These are phyloP conservation scores for Phymanthus crucifer DNA, from an alignment of 92 coral and sea anemone genomes.

Conservation along the genomic window DNA sequence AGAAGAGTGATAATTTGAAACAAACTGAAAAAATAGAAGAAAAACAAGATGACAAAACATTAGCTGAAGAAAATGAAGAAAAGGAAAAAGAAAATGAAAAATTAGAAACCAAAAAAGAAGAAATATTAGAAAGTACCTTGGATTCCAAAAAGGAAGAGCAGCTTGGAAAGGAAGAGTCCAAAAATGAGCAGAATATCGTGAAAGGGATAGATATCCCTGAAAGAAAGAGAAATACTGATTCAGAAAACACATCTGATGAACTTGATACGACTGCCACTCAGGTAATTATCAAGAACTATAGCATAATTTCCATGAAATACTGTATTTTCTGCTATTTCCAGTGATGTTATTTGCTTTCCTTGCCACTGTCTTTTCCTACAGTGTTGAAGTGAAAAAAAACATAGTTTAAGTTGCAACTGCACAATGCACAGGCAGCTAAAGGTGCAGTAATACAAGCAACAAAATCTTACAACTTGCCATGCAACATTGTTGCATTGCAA, in stretches of 20 bases:
- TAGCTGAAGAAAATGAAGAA: neutral
- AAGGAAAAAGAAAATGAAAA: conserved; percentile 7
- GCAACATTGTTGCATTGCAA: too few species aligned
- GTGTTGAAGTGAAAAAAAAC: too few species aligned
- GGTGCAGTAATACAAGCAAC: too few species aligned
- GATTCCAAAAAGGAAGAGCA: conserved; percentile 3
- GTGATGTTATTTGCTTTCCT: too few species aligned
- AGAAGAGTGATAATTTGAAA: neutral
- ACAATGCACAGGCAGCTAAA: too few species aligned
- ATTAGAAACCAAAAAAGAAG: conserved; percentile 15
- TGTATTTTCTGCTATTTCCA: neutral
- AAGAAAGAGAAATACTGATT: neutral
- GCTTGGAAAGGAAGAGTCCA: neutral
- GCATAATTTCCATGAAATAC: too few species aligned
- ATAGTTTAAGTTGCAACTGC: too few species aligned
- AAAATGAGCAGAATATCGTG: neutral
- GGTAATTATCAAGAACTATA: neutral
- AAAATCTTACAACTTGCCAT: too few species aligned
- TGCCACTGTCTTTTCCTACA: too few species aligned
- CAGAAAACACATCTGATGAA: neutral
- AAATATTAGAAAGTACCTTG: conserved; percentile 9
- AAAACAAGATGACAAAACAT: neutral
- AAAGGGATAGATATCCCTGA: neutral
- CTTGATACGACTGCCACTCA: neutral
- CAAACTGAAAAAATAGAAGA: neutral